Base-by-base conservation (phyloP, 2,797 vertebrate genomes). In the Rhadinocentrus ornatus region DNA sequence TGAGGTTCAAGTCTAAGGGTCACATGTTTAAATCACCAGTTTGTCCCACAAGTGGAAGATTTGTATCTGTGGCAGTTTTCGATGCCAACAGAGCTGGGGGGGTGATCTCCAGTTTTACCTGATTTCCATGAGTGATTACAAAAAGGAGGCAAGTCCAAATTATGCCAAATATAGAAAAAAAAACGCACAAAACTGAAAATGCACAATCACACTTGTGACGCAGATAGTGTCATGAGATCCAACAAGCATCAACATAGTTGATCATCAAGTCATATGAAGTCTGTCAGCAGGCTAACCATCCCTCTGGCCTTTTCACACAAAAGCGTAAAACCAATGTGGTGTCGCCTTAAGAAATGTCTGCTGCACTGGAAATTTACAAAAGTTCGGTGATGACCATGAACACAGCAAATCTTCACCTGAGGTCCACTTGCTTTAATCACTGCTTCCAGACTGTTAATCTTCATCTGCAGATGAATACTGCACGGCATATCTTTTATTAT, bases 11-110 rank as follows among this genome's bases (percentile, higher is more conserved):
- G 70, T 82, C 55, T 37, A 66, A 39, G 53, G 57, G 73, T 86
- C 69, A 81, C 41, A 81, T 79, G 78, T 81, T 71, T 48, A 60
- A 76, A 78, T 34, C 78, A 68, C 4, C 54, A 73, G 55, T 15
- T 46, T n/a, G 53, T 66, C 55, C 55, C 52, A 34, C 59, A 73
- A 48, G 59, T 52, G 56, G 22, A 52, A 4, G 26, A 46, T 52
- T 29, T 71, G 20, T 63, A 54, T 69, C 27, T 59, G 48, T 37
- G 41, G 54, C 16, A 46, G 15, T 66, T 77, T 80, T 6, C 62
- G 39, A 59, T 41, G 37, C 31, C 55, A 54, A 63, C 32, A 62
- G 10, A n/a, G 7, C 35, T 15, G 6, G 31, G 6, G 31, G 15
- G 54, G 44, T 29, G 20, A 69, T 41, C 35, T 39, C 53, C 31